phyloP scores from a whole-genome alignment of 1,140 invertebrate species.

The Acromyrmex charruanus region DNA sequence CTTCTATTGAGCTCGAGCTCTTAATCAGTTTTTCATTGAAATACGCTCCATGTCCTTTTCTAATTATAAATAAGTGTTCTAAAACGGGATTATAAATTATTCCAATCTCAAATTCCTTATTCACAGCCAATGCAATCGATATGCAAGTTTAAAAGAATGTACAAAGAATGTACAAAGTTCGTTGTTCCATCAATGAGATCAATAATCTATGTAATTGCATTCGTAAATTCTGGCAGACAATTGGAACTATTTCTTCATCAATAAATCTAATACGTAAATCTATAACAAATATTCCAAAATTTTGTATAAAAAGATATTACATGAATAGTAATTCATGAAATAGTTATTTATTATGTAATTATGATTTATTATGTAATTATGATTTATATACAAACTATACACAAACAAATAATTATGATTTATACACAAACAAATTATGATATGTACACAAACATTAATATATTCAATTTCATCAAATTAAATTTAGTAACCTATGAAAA shows the following conservation, averaged over 20 bases:
- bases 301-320: neutral
- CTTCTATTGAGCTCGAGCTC: conserved; percentile 75
- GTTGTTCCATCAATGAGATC: conserved; percentile 93
- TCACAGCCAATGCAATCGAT: conserved; percentile 88
- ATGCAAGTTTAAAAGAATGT: conserved; percentile 78
- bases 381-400: too few species aligned
- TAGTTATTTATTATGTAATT: neutral
- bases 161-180: conserved; percentile 90
- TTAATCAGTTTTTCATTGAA: conserved; percentile 90
- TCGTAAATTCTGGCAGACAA: conserved; percentile 89
- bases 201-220: conserved; percentile 96
- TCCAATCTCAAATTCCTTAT: conserved; percentile 90
- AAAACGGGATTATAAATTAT: conserved; percentile 93
- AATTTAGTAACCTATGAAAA: conserved; percentile 89
- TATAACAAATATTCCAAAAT: conserved; percentile 14
- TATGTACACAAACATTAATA: neutral
- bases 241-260: conserved; percentile 93
- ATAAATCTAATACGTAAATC: conserved; percentile 90
- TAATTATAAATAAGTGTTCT: conserved; percentile 92
- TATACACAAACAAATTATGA: too few species aligned
- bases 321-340: neutral
- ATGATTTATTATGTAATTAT: too few species aligned
- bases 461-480: neutral
- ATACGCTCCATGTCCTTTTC: conserved; percentile 91
- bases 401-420: too few species aligned